Conservation (phyloP, 1,140 invertebrate species). For the Phymorhynchus buccinoides region DNA sequence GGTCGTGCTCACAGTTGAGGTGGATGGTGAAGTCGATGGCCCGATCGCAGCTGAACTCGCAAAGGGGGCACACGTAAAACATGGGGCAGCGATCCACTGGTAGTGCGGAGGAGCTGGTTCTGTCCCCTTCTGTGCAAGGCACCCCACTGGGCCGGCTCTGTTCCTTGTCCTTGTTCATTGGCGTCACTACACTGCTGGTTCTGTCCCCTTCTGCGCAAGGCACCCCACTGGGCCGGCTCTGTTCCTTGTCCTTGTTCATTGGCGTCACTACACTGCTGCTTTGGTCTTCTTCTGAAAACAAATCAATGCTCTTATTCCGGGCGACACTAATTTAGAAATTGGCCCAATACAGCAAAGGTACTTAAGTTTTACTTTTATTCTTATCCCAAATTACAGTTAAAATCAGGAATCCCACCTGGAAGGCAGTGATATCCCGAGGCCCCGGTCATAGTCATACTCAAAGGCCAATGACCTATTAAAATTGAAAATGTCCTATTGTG, state of each 20-base stretch:
- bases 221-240: not conserved
- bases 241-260: not conserved
- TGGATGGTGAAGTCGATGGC: slow-evolving; percentile 29
- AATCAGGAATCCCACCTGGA: too few species aligned
- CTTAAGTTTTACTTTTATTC: too few species aligned
- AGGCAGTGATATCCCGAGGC: too few species aligned
- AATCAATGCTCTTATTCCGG: too few species aligned
- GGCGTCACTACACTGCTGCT: too few species aligned
- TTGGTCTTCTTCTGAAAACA: not conserved
- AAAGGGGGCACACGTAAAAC: slow-evolving; percentile 15
- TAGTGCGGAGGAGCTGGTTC: not conserved
- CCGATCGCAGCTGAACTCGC: slow-evolving; percentile 8
- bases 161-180: not conserved
- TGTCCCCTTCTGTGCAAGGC: not conserved
- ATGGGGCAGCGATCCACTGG: not conserved
- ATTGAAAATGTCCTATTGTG: too few species aligned
- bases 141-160: not conserved
- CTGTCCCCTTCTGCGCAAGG: not conserved
- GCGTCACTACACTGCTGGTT: too few species aligned
- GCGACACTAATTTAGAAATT: too few species aligned
- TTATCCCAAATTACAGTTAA: too few species aligned
- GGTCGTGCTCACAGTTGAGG: not conserved
- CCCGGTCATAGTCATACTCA: too few species aligned
- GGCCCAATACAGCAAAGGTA: too few species aligned
- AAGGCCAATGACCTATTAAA: too few species aligned